Evolutionary conservation across 2,113 vertebrate genomes (phyloP).

Genomic region (Colaptes auratus): DNA sequence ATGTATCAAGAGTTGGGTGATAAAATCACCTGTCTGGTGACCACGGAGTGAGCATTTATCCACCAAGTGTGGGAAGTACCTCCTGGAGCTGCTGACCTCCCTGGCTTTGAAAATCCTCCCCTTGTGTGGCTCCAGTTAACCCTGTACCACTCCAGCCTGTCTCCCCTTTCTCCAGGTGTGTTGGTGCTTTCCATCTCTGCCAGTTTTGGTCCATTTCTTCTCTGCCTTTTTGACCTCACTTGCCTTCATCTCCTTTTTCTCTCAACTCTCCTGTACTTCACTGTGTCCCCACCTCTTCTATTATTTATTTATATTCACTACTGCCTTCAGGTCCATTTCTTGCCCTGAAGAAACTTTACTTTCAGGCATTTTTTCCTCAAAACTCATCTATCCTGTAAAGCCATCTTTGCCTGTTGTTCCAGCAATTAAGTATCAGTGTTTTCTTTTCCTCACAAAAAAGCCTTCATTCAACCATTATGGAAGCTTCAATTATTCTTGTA

Average conservation of each 20-base stretch:
- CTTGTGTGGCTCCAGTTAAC: background rate
- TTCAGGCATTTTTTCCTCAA: background rate
- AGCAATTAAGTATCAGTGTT: background rate
- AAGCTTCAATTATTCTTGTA: background rate
- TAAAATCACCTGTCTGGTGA: background rate
- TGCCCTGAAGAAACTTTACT: background rate
- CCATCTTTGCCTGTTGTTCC: background rate
- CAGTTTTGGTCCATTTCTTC: background rate
- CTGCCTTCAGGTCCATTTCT: background rate
- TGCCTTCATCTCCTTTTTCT: background rate
- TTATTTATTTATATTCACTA: background rate
- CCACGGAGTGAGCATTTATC: background rate
- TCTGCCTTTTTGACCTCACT: background rate
- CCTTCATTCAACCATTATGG: background rate
- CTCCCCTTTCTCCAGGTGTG: fast-evolving
- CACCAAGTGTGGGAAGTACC: background rate
- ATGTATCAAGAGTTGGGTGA: background rate
- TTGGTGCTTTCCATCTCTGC: conserved; percentile 16
- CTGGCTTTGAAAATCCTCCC: background rate
- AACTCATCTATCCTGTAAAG: background rate
- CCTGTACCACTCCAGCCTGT: background rate
- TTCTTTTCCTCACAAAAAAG: background rate
- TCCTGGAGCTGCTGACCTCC: background rate
- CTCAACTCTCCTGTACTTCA: background rate
- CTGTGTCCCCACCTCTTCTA: background rate